Base-by-base conservation (phyloP, 2,888 invertebrate genomes). In the Drosophila tripunctata region DNA sequence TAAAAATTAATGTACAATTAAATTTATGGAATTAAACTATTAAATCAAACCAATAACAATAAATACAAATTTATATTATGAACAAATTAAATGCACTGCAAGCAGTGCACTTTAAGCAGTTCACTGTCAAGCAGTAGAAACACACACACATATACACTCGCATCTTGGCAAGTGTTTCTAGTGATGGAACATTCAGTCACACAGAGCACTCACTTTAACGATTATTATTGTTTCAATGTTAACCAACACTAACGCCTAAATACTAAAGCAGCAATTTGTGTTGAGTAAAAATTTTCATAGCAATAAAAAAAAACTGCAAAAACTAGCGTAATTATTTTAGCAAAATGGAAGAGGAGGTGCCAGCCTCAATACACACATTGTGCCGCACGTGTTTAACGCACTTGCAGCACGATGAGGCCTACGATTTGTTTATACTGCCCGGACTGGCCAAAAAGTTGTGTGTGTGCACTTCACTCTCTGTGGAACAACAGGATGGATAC, bases 331-430 rank as follows among this genome's bases (percentile, higher is more conserved):
- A n/a, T n/a, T n/a, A n/a, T n/a, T n/a, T n/a, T n/a, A 1, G 8
- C 44, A 71, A 73, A 60, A 81, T 90, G 74, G 54, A 74, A 19
- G 62, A 56, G 10, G 47, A 51, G 6, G 57, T 57, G 48, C 52
- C 62, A 12, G 72, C 52, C 55, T 70, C 75, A 62, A 80, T 87
- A 38, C 67, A 90, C 33, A 75, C 88, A 35, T 73, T 89, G 57
- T 90, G 90, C 55, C 91, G 91, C 19, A 88, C 90, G 21, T 90
- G 90, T 38, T 66, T 90, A 43, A 79, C 82, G 36, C 71, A 75
- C 43, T 21, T 90, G 31, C 73, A 72, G 19, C 76, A 62, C 41
- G 81, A 75, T n/a, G 75, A 63, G 12, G 63, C 71, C 0, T 81
- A 81, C 38, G 88, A 90, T 61, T 57, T 90, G 7, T 90, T 88